These are phyloP conservation scores for Coilia nasus DNA, from an alignment of 2,797 vertebrate genomes.

Conservation along the genomic window DNA sequence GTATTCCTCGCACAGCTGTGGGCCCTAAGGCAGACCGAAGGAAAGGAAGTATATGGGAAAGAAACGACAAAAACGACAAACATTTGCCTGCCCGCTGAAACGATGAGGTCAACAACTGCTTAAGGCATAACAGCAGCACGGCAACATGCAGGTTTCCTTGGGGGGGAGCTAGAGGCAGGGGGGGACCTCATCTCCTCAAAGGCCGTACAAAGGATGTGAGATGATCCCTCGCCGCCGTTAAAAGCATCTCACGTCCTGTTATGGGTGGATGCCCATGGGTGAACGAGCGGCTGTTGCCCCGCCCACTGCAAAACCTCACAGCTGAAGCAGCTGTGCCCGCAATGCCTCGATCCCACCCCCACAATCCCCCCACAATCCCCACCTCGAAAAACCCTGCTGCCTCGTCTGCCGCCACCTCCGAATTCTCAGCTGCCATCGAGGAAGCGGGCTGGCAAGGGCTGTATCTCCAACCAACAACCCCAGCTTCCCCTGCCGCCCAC, in stretches of 20 bases:
- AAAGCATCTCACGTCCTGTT: neutral
- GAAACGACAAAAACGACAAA: neutral
- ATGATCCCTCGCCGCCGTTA: neutral
- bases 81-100: neutral
- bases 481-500: neutral
- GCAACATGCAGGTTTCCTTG: neutral
- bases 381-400: constrained; percentile 38
- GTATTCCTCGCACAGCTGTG: constrained; percentile 12
- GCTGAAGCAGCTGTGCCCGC: constrained; percentile 52
- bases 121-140: neutral
- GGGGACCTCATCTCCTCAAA: neutral
- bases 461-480: neutral
- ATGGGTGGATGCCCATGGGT: constrained; percentile 2
- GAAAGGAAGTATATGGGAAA: constrained; percentile 10
- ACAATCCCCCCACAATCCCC: neutral
- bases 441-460: neutral
- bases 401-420: constrained; percentile 44
- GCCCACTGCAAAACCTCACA: constrained; percentile 43
- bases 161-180: neutral
- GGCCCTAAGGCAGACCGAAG: neutral
- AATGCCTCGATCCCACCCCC: neutral
- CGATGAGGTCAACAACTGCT: neutral
- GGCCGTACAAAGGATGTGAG: constrained; percentile 7
- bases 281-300: neutral
- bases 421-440: constrained; percentile 51